These are phyloP conservation scores for Trididemnum miniatum DNA, from an alignment of 23 tunicate species.

Conservation along the genomic window DNA sequence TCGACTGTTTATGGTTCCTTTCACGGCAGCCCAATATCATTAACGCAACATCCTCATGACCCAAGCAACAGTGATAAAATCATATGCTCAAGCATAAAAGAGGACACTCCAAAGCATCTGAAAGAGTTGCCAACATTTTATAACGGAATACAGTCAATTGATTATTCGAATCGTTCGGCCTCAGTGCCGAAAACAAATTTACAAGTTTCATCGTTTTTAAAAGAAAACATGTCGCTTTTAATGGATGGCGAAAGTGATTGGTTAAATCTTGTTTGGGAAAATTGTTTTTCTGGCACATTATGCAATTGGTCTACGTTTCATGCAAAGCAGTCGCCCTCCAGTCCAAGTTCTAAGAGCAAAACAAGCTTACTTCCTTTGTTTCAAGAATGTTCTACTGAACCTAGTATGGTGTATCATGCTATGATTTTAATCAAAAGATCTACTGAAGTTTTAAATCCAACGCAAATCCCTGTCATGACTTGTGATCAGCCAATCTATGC, in stretches of 20 bases:
- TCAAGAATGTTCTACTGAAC: neutral
- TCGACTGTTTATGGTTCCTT: neutral
- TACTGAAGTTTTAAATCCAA: neutral
- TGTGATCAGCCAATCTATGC: conserved; percentile 17
- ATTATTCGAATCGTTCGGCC: neutral
- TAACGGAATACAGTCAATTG: neutral
- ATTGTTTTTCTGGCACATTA: neutral
- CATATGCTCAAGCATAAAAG: neutral
- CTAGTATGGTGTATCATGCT: neutral
- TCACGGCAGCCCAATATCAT: neutral
- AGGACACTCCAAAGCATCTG: conserved; percentile 3
- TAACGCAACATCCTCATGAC: neutral
- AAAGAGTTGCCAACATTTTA: conserved; percentile 12
- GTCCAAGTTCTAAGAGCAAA: neutral
- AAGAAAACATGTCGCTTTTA: conserved; percentile 2
- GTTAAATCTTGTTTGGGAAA: conserved; percentile 7
- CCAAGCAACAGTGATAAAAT: neutral
- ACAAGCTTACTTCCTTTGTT: conserved; percentile 6
- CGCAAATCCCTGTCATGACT: neutral
- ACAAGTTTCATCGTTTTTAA: neutral
- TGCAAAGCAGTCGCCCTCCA: neutral
- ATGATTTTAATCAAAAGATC: neutral
- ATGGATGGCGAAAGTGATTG: conserved; percentile 15
- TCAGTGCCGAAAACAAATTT: neutral
- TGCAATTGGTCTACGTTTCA: neutral